These are phyloP conservation scores for Lacerta viridis DNA, from an alignment of 2,797 vertebrate genomes.

Conservation along the genomic window DNA sequence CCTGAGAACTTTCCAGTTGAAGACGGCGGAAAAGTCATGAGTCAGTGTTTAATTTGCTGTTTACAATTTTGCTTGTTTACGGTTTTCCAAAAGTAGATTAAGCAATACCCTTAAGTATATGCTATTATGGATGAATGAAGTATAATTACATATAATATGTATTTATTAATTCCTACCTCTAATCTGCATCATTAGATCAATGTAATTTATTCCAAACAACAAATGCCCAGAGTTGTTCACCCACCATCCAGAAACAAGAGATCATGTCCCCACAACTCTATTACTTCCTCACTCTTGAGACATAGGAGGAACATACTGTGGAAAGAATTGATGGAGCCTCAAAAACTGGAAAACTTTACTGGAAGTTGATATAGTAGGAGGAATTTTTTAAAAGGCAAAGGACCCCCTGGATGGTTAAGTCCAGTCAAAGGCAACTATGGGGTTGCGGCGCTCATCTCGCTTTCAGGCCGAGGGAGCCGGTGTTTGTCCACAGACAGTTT, in stretches of 20 bases:
- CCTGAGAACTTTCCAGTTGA: conserved; percentile 6
- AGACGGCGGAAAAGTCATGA: conserved; percentile 35
- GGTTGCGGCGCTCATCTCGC: too few species aligned
- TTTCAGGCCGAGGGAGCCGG: too few species aligned
- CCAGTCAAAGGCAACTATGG: too few species aligned
- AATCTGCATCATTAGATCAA: conserved; percentile 52
- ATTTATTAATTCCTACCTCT: conserved; percentile 52
- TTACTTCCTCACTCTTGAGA: too few species aligned
- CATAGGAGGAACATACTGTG: not conserved
- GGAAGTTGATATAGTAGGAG: not conserved
- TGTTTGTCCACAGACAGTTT: too few species aligned
- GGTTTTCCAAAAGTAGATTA: conserved; percentile 54
- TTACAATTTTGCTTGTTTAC: conserved; percentile 41
- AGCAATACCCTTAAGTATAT: conserved; percentile 57
- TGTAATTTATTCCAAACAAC: conserved; percentile 48
- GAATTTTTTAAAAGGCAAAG: not conserved
- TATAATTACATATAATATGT: conserved; percentile 69
- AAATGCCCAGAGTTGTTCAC: not conserved
- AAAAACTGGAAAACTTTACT: not conserved
- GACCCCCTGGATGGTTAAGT: not conserved
- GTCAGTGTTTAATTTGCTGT: conserved; percentile 54
- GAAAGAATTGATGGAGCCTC: not conserved
- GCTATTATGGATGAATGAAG: conserved; percentile 58
- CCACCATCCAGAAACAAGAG: not conserved
- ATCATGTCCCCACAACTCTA: not conserved